Conservation (phyloP, 2,797 vertebrate species). For the Pangasius mekongensis region DNA sequence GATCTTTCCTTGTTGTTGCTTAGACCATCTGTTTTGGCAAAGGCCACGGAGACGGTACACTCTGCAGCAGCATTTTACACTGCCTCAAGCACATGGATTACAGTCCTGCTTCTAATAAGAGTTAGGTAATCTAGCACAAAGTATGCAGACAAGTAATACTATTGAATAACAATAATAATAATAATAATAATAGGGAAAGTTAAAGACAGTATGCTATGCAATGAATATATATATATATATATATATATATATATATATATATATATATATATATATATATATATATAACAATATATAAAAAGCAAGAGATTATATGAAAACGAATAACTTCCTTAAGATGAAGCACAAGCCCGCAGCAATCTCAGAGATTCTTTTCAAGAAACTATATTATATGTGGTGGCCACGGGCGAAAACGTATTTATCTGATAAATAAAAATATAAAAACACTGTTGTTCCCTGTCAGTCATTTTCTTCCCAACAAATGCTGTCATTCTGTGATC, state of each 20-base stretch:
- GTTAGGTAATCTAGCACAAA: slow-evolving; percentile 27
- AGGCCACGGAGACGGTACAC: slow-evolving; percentile 32
- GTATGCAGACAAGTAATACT: slow-evolving; percentile 9
- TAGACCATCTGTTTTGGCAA: slow-evolving; percentile 51
- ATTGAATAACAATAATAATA: slow-evolving; percentile 1
- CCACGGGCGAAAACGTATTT: neutral
- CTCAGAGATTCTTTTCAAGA: neutral
- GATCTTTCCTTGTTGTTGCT: slow-evolving; percentile 52
- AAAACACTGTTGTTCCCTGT: neutral
- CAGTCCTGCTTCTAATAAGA: slow-evolving; percentile 38
- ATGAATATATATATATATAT: neutral
- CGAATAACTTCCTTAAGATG: neutral
- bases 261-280: too few relatives aligned
- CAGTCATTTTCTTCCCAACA: neutral
- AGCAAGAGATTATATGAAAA: neutral
- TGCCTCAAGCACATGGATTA: slow-evolving; percentile 37
- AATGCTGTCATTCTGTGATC: slow-evolving; percentile 1
- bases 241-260: too few relatives aligned
- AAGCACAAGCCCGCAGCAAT: neutral
- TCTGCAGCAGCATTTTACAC: slow-evolving; percentile 42
- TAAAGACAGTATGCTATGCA: neutral
- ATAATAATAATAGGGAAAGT: neutral
- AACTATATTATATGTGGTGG: neutral
- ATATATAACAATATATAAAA: neutral
- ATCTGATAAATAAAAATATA: slow-evolving; percentile 11